These are phyloP conservation scores for Dinothrombium tinctorium DNA, from an alignment of 1,140 invertebrate species.

Conservation along the genomic window DNA sequence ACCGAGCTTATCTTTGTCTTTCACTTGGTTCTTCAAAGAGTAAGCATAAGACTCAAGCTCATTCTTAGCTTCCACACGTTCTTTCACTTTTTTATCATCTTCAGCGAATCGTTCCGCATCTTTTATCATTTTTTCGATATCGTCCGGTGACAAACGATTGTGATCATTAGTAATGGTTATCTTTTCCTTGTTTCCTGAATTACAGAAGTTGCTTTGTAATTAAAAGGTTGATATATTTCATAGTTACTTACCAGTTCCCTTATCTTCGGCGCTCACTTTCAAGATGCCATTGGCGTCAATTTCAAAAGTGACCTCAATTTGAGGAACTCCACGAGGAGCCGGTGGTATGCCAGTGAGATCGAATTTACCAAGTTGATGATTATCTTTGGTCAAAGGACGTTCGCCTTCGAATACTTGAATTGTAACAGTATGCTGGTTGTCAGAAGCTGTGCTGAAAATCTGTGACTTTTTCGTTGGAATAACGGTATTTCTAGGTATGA, in stretches of 20 bases:
- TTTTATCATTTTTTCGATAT: conserved; percentile 91
- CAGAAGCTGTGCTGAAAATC: conserved; percentile 94
- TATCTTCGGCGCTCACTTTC: conserved; percentile 82
- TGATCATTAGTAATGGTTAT: conserved; percentile 97
- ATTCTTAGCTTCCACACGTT: conserved; percentile 41
- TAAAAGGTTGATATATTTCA: conserved; percentile 97
- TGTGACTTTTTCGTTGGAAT: conserved; percentile 99
- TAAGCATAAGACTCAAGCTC: conserved; percentile 31
- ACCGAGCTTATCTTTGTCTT: conserved; percentile 30
- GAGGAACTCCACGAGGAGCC: conserved; percentile 68
- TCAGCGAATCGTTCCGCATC: conserved; percentile 82
- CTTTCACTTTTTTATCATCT: conserved; percentile 69
- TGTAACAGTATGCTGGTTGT: conserved; percentile 96
- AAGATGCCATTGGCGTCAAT: conserved; percentile 97
- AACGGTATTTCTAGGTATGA: conserved; percentile 91
- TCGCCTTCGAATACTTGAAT: conserved; percentile 94
- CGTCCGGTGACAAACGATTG: conserved; percentile 80
- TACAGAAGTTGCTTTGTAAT: conserved; percentile 76
- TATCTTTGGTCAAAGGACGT: conserved; percentile 97
- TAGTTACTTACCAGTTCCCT: conserved; percentile 95
- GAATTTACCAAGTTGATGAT: conserved; percentile 90
- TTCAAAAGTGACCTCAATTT: conserved; percentile 83
- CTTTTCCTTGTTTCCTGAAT: conserved; percentile 48
- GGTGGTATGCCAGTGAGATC: conserved; percentile 94
- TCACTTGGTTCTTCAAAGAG: conserved; percentile 54